Evolutionary conservation across 92 coral and sea anemone genomes (phyloP), one percentile per base, ranked within the genome.

Genomic region (Phenganax subtilis): DNA sequence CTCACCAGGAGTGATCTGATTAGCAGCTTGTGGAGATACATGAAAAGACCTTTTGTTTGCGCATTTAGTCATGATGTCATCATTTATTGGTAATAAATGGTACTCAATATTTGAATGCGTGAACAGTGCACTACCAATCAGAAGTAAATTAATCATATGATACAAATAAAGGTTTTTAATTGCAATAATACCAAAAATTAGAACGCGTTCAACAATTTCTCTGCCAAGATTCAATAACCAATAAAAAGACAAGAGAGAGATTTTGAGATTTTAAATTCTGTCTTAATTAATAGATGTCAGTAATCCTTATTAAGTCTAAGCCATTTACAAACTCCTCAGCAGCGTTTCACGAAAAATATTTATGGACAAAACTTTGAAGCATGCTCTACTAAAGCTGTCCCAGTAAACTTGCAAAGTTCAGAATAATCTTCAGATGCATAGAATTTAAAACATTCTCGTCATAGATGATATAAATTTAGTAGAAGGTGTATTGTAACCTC

Each of bases 1-100:
- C 70, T 20, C 70, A 64, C 37, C 12, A 9, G 47, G 70, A 44
- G 54, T 68, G 10, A 68, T 68, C 73, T 68, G 73, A 68, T 68
- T 68, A 61, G 25, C 11, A 1, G 70, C 37, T 68, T 68, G 73
- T 68, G 15, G 20, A 7, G 16, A 6, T 9, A 52, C n/a, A n/a
- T 68, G 73, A 68, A 68, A 29, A 7, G 52, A 68, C 11, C 54
- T 14, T 30, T 68, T 68, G 73, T 68, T 68, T 17, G 31, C 17
- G 14, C 6, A 10, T 6, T 59, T 59, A 14, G 65, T 10, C 11
- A 64, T 64, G 70, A 64, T 64, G 70, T 64, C 73, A 68, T 68
- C 12, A 1, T 28, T 12, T 0, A 17, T 27, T 8, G 7, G 16
- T 14, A 7, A 15, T 25, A 59, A 59, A 59, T 6, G 20, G 65